phyloP scores from a whole-genome alignment of 2,888 invertebrate genomes.

The Acrobasis consociella region DNA sequence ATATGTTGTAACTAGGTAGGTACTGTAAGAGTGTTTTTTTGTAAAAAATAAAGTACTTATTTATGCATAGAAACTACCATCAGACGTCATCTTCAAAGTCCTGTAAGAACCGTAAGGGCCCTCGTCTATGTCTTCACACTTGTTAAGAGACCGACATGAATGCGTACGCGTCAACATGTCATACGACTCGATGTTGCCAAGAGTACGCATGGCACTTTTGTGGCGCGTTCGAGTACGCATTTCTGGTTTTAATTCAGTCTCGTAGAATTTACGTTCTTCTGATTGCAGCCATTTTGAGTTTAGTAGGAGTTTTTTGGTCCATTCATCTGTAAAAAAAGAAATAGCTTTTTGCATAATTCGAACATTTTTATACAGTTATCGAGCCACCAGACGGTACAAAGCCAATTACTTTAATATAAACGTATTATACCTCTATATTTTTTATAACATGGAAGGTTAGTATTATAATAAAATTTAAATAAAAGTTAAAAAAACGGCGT shows the following conservation, averaged over 20 bases:
- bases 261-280: slow-evolving; percentile 81
- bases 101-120: slow-evolving; percentile 69
- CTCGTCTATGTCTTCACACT: slow-evolving; percentile 64
- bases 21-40: background rate
- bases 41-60: slow-evolving; percentile 18
- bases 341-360: background rate
- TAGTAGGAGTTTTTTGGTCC: slow-evolving; percentile 87
- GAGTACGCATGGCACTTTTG: slow-evolving; percentile 53
- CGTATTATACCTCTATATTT: too few species aligned
- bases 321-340: slow-evolving; percentile 77
- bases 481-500: too few species aligned
- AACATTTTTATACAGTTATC: too few species aligned
- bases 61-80: slow-evolving; percentile 51
- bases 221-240: slow-evolving; percentile 48
- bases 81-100: slow-evolving; percentile 57
- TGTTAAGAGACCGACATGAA: slow-evolving; percentile 64
- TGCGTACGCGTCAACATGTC: slow-evolving; percentile 69
- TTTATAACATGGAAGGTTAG: too few species aligned
- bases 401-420: too few species aligned
- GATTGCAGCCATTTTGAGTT: slow-evolving; percentile 87
- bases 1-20: too few species aligned
- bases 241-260: slow-evolving; percentile 70
- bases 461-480: too few species aligned
- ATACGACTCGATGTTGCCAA: slow-evolving; percentile 61
- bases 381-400: too few species aligned